Evolutionary conservation across 2,113 vertebrate genomes (phyloP).

Genomic region (Nyctibius bracteatus): DNA sequence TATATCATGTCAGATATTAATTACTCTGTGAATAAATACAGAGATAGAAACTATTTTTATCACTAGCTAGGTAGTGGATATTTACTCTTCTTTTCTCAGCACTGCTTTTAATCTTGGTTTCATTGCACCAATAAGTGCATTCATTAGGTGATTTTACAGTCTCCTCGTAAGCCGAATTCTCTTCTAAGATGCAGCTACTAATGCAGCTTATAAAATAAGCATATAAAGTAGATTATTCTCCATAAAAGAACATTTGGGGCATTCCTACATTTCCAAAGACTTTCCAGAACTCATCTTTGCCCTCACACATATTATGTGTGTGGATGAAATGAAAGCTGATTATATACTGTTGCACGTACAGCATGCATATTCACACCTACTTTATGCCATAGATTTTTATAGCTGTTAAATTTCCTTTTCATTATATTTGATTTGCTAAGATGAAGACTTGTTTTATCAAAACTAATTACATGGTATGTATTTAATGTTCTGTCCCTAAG

Average conservation of each 20-base stretch:
- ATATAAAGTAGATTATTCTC: not conserved
- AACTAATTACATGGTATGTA: slow-evolving; percentile 66
- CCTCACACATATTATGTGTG: not conserved
- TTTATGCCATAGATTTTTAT: slow-evolving; percentile 24
- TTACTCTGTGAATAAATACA: not conserved
- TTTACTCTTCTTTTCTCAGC: not conserved
- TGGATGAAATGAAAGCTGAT: not conserved
- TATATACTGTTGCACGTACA: not conserved
- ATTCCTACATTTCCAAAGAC: not conserved
- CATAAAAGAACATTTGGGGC: not conserved
- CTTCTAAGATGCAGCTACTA: not conserved
- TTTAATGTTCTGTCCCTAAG: slow-evolving; percentile 64
- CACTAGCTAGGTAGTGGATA: not conserved
- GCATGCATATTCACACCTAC: slow-evolving; percentile 5
- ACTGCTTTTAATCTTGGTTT: not conserved
- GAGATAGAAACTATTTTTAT: not conserved
- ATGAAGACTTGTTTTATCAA: slow-evolving; percentile 63
- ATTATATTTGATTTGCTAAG: slow-evolving; percentile 63
- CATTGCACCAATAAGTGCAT: not conserved
- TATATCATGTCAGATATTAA: not conserved
- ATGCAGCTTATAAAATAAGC: not conserved
- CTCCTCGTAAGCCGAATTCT: not conserved
- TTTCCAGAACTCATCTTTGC: not conserved
- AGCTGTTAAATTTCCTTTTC: slow-evolving; percentile 59
- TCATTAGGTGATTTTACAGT: not conserved